Evolutionary conservation across 2,797 vertebrate genomes (phyloP).

Genomic region (Odontamblyopus lacepedii): DNA sequence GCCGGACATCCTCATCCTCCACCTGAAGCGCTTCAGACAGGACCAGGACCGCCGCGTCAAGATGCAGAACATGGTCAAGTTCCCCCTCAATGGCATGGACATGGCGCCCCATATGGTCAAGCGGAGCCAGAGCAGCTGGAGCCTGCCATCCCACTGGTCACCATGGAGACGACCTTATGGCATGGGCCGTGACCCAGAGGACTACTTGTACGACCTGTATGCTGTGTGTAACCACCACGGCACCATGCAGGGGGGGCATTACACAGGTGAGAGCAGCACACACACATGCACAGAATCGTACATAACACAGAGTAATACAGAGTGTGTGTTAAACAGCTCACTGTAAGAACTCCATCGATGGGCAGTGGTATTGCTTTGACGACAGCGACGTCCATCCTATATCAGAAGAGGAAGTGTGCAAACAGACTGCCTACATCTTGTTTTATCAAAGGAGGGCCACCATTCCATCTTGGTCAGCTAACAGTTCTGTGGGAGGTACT

Average conservation of each 20-base stretch:
- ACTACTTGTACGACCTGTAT: constrained; percentile 96
- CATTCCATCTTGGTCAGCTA: constrained; percentile 97
- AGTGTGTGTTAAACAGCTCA: constrained; percentile 77
- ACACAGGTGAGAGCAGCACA: constrained; percentile 82
- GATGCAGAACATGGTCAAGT: constrained; percentile 96
- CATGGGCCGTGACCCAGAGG: constrained; percentile 93
- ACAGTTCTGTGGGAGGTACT: constrained; percentile 95
- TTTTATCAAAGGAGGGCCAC: constrained; percentile 96
- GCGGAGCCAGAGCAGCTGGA: constrained; percentile 99
- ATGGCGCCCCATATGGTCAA: constrained; percentile 99
- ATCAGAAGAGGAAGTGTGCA: constrained; percentile 91
- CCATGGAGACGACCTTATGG: constrained; percentile 96
- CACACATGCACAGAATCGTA: no score
- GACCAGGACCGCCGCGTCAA: constrained; percentile 94
- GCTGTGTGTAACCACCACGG: constrained; percentile 99
- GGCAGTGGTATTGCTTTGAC: constrained; percentile 98
- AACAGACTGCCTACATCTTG: constrained; percentile 93
- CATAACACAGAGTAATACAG: background rate
- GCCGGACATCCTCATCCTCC: constrained; percentile 95
- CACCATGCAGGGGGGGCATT: constrained; percentile 98
- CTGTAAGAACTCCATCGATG: constrained; percentile 97
- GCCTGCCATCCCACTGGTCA: constrained; percentile 96
- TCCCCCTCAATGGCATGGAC: constrained; percentile 93
- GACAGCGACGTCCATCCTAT: constrained; percentile 94
- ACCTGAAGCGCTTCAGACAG: constrained; percentile 97